Evolutionary conservation across 1,140 invertebrate genomes (phyloP).

Genomic region (Heterodera schachtii): DNA sequence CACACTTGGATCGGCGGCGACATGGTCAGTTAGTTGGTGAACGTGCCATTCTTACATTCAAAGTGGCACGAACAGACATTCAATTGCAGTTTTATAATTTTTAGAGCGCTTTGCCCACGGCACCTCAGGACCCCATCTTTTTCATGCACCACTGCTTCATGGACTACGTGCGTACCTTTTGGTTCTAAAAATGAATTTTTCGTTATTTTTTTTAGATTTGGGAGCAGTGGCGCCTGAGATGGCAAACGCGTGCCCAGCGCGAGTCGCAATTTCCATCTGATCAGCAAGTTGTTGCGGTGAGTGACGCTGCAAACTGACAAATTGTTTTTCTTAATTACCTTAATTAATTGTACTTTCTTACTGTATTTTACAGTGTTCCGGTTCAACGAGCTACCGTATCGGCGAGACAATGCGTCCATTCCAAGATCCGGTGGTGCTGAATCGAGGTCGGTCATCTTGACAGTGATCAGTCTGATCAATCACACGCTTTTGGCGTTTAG

Average conservation of each 20-base stretch:
- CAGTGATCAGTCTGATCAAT: too few relatives aligned
- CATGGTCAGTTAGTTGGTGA: conserved; percentile 41
- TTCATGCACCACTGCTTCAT: conserved; percentile 64
- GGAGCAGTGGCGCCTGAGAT: conserved; percentile 31
- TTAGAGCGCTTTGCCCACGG: conserved; percentile 24
- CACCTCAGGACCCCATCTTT: conserved; percentile 50
- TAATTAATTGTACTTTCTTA: conserved; percentile 50
- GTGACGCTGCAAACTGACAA: neutral
- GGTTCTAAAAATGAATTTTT: too few relatives aligned
- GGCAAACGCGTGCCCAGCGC: conserved; percentile 39
- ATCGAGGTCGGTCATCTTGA: conserved; percentile 39
- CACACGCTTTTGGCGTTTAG: conserved; percentile 11
- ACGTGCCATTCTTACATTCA: neutral
- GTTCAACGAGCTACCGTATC: conserved; percentile 53
- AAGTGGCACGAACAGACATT: neutral
- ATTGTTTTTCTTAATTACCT: neutral
- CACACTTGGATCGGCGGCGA: conserved; percentile 59
- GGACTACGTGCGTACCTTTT: conserved; percentile 63
- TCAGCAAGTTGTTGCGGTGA: conserved; percentile 1
- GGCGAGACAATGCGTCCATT: conserved; percentile 49
- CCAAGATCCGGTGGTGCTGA: conserved; percentile 42
- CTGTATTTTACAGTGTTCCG: conserved; percentile 33
- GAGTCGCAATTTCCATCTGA: conserved; percentile 51
- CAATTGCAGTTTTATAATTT: neutral
- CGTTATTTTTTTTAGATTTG: conserved; percentile 33